Conservation (phyloP, 1,140 invertebrate genomes). For the Leptinotarsa defecta region DNA sequence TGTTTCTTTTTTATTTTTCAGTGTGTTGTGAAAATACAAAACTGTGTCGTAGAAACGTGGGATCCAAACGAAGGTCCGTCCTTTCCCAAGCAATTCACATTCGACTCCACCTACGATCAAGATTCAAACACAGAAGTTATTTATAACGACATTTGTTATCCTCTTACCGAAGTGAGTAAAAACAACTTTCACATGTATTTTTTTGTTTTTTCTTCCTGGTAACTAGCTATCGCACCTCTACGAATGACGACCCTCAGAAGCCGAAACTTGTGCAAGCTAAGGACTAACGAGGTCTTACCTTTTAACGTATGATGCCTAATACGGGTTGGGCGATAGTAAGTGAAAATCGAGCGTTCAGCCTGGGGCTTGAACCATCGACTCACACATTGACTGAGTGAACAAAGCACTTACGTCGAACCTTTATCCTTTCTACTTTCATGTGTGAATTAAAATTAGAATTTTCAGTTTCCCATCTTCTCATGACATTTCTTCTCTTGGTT, state of each 20-base stretch:
- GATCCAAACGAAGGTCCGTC: conserved; percentile 56
- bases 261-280: too few relatives aligned
- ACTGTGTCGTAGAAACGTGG: conserved; percentile 55
- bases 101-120: conserved; percentile 82
- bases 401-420: too few relatives aligned
- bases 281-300: too few relatives aligned
- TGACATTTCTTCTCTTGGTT: too few relatives aligned
- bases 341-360: too few relatives aligned
- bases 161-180: conserved; percentile 69
- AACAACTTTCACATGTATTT: too few relatives aligned
- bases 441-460: too few relatives aligned
- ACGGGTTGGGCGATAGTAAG: too few relatives aligned
- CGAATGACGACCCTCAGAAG: neutral
- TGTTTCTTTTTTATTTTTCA: conserved; percentile 53
- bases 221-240: neutral
- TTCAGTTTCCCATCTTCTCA: too few relatives aligned
- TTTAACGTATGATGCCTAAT: too few relatives aligned
- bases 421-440: too few relatives aligned
- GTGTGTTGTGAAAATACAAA: conserved; percentile 76
- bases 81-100: conserved; percentile 76
- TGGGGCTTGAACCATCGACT: neutral
- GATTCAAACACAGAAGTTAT: conserved; percentile 79
- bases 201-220: neutral
- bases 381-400: neutral
- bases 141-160: conserved; percentile 88